Conservation (phyloP, 1,140 invertebrate genomes). For the Lasaia peninsularis region DNA sequence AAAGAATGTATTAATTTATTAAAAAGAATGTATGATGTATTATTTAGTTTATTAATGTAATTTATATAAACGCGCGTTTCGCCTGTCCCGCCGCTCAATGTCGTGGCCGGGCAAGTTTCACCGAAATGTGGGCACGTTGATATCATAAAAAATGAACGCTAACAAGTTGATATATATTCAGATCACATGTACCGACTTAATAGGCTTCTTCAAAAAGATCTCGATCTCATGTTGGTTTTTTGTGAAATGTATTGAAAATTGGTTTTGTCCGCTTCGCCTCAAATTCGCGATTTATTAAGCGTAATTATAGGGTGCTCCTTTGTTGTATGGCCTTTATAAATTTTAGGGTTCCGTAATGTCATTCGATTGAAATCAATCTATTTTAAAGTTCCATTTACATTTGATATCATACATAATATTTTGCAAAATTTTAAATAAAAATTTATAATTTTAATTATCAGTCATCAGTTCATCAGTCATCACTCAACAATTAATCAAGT, state of each 20-base stretch:
- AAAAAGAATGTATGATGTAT: too few species aligned
- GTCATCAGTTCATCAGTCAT: too few species aligned
- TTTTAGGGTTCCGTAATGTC: not conserved
- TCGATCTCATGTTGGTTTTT: conserved; percentile 34
- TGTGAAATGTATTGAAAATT: conserved; percentile 46
- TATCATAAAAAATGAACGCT: conserved; percentile 19
- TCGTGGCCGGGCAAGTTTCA: not conserved
- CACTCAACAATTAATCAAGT: too few species aligned
- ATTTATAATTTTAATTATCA: too few species aligned
- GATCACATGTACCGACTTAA: conserved; percentile 28
- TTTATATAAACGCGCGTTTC: not conserved
- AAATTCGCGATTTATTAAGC: conserved; percentile 48
- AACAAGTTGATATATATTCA: conserved; percentile 36
- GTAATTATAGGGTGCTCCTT: conserved; percentile 48
- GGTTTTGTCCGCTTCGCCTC: conserved; percentile 33
- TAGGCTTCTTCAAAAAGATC: conserved; percentile 34
- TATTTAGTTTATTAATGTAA: too few species aligned
- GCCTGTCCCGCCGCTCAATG: too few species aligned
- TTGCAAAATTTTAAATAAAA: too few species aligned
- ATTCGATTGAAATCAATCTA: too few species aligned
- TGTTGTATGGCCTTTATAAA: conserved; percentile 15
- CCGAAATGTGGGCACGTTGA: not conserved
- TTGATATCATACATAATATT: too few species aligned
- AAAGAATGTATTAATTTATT: too few species aligned
- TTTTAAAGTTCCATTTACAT: too few species aligned